Percentiles rank a stretch among this genome's conserved stretches.
Evolutionary conservation across 2,113 vertebrate species (phyloP).

Genomic region (Naja naja): DNA sequence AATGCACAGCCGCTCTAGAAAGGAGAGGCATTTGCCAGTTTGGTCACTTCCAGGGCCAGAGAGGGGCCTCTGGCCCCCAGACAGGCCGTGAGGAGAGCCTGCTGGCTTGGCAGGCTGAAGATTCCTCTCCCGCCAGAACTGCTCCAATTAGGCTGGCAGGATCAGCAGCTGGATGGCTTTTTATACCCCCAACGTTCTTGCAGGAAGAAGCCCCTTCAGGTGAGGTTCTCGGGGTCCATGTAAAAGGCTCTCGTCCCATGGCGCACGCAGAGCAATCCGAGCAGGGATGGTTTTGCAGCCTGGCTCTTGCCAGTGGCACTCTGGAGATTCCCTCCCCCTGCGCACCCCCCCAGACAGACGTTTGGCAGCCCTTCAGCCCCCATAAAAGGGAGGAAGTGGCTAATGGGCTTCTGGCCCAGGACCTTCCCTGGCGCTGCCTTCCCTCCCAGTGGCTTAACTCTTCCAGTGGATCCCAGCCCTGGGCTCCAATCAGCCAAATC

Average conservation of each 20-base stretch:
- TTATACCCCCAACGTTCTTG: too few species aligned
- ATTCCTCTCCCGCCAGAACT: background rate
- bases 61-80: too few species aligned
- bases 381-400: conserved; percentile 29
- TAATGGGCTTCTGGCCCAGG: conserved; percentile 33
- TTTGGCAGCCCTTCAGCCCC: background rate
- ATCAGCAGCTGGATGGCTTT: too few species aligned
- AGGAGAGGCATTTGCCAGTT: background rate
- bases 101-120: background rate
- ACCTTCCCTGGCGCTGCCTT: conserved; percentile 27
- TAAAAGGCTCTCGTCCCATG: background rate
- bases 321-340: background rate
- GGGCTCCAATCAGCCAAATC: background rate
- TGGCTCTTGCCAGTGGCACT: background rate
- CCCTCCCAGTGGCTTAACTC: conserved; percentile 51
- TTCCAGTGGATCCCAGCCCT: conserved; percentile 20
- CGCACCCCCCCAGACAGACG: background rate
- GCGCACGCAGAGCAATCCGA: background rate
- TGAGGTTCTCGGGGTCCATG: background rate
- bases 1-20: too few species aligned
- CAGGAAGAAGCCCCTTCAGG: background rate
- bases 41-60: background rate
- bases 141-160: background rate
- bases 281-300: accelerated
- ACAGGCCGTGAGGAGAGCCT: background rate